These are phyloP conservation scores for Orthosia gracilis DNA, from an alignment of 2,888 invertebrate genomes.

Conservation along the genomic window DNA sequence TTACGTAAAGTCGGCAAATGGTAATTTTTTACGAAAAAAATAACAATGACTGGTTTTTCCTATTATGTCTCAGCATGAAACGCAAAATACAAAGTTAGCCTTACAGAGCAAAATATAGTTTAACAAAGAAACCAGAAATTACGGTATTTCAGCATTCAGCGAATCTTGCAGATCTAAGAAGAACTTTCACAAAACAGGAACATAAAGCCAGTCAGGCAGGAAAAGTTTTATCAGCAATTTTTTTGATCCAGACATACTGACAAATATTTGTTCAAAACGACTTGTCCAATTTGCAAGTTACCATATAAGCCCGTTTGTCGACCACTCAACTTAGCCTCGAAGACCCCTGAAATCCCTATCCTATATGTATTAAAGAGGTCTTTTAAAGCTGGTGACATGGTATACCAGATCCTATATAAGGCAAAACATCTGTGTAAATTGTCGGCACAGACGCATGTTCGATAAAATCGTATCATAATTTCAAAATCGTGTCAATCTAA, in stretches of 20 bases:
- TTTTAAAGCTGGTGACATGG: conserved; percentile 46
- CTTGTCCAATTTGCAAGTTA: conserved; percentile 62
- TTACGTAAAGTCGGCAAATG: conserved; percentile 22
- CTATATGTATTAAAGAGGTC: conserved; percentile 32
- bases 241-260: conserved; percentile 48
- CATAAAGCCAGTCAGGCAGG: conserved; percentile 32
- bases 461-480: conserved; percentile 70
- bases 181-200: conserved; percentile 43
- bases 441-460: conserved; percentile 69
- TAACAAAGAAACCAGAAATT: not conserved
- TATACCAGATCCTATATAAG: conserved; percentile 60
- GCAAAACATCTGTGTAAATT: conserved; percentile 67
- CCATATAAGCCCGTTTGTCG: conserved; percentile 54
- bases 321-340: conserved; percentile 47
- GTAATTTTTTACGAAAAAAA: conserved; percentile 36
- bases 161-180: conserved; percentile 22
- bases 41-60: conserved; percentile 39
- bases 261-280: conserved; percentile 60
- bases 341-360: conserved; percentile 48
- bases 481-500: conserved; percentile 73
- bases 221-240: conserved; percentile 37
- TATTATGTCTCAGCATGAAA: not conserved
- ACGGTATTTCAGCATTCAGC: conserved; percentile 6
- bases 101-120: not conserved
- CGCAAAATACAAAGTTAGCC: not conserved